Conservation (phyloP, 2,888 invertebrate species). For the Lysandra coridon region DNA sequence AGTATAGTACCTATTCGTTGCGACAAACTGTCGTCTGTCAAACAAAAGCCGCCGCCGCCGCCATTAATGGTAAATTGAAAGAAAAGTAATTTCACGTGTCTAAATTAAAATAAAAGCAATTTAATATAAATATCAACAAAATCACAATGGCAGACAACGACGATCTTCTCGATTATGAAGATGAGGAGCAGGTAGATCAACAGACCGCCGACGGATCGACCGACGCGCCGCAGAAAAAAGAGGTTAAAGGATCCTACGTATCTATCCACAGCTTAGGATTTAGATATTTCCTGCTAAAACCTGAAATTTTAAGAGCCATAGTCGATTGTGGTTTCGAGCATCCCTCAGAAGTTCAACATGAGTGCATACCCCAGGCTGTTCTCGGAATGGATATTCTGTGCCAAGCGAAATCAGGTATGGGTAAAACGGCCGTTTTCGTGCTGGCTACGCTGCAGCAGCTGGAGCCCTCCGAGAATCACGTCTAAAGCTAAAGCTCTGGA, state of each 20-base stretch:
- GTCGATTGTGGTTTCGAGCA: constrained; percentile 99
- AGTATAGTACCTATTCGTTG: too few relatives aligned
- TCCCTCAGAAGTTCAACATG: constrained; percentile 99
- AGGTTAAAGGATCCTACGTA: constrained; percentile 97
- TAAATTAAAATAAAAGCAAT: not conserved
- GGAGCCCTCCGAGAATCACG: constrained; percentile 97
- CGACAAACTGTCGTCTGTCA: constrained; percentile 29
- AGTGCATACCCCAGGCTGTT: constrained; percentile 99
- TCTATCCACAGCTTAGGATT: constrained; percentile 99
- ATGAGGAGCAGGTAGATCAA: constrained; percentile 95
- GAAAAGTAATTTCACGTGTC: constrained; percentile 66
- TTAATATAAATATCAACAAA: constrained; percentile 17
- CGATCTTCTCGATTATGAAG: constrained; percentile 99
- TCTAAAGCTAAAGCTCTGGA: constrained; percentile 75
- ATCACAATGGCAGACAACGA: constrained; percentile 90
- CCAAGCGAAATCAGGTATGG: constrained; percentile 99
- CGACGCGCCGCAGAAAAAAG: constrained; percentile 88
- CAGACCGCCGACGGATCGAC: constrained; percentile 86
- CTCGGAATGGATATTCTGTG: constrained; percentile 99
- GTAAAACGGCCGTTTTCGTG: constrained; percentile 99
- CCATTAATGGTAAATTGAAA: constrained; percentile 68
- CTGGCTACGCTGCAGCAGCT: constrained; percentile 98
- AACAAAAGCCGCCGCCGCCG: constrained; percentile 50
- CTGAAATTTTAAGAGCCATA: constrained; percentile 97
- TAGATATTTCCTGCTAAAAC: constrained; percentile 97